Evolutionary conservation across 2,888 invertebrate species (phyloP), one percentile per base, ranked within the genome.

Genomic region (Operophtera brumata): DNA sequence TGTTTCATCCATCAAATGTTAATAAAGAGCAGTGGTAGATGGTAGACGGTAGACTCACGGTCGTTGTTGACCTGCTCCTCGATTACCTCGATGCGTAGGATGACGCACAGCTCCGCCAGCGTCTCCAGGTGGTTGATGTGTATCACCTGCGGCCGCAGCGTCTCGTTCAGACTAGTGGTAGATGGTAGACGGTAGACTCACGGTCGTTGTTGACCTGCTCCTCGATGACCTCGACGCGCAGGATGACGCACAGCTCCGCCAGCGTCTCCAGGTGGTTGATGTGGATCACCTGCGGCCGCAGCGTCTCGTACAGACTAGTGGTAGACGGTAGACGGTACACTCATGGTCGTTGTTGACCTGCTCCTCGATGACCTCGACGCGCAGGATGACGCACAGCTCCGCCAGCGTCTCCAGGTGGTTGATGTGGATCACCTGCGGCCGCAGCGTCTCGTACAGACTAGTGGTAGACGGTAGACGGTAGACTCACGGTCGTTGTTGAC

Each of bases 81-180:
- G 8, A 98, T 90, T 92, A 98, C 96, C 88, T 98, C 97, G 48
- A 95, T 93, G 59, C 97, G 92, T 34, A 99, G 85, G 66, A 99
- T 98, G 37, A 96, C 95, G 78, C 99, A 99, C 45, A 99, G 93
- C 83, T 99, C 99, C 0, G 99, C 97, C 20, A 99, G 90, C 0
- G 99, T 99, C 91, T 99, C 99, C 75, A 99, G 90, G 81, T 99
- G 99, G 78, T 98, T 97, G 59, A 99, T 96, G 82, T 98, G 97
- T 59, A 99, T 98, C 51, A 99, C 95, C 68, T 96, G 94, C 0
- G 99, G 99, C 1, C 99, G 92, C 62, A 99, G 89, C 5, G 94
- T 94, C 78, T 99, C 99, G 78, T 99, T 99, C 30, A n/a, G n/a
- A n/a, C n/a, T n/a, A n/a, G n/a, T n/a, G n/a, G 20, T 2, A 20